These are phyloP conservation scores for Hafferia zeledoni DNA, from an alignment of 2,797 vertebrate genomes.

Conservation along the genomic window DNA sequence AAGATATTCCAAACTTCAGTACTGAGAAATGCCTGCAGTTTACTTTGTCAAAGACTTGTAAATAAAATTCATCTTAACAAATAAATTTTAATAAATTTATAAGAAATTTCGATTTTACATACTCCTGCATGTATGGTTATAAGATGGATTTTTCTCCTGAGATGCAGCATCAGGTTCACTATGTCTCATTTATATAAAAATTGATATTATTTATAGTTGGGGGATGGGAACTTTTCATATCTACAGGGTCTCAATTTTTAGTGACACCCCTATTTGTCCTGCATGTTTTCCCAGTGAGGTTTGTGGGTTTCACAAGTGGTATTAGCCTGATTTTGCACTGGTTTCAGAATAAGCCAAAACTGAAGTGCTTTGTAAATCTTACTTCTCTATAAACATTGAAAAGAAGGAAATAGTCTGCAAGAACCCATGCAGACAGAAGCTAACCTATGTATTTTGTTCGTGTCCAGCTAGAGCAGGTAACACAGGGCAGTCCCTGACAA, in stretches of 20 bases:
- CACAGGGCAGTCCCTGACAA: not conserved
- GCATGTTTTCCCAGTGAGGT: not conserved
- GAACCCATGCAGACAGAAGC: not conserved
- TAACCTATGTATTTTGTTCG: fast-evolving
- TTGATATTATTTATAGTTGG: not conserved
- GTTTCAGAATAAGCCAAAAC: not conserved
- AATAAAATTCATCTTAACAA: not conserved
- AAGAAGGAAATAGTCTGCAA: not conserved
- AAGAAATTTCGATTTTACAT: not conserved
- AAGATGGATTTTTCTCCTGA: not conserved
- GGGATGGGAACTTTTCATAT: fast-evolving
- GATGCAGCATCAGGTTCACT: not conserved
- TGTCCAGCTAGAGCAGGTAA: not conserved
- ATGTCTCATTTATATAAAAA: not conserved
- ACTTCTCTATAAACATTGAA: not conserved
- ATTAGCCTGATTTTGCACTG: not conserved
- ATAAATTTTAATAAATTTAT: not conserved
- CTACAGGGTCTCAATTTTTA: not conserved
- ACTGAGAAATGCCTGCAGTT: not conserved
- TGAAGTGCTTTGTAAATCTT: not conserved
- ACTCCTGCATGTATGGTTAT: not conserved
- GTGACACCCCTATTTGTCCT: not conserved
- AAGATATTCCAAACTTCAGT: not conserved
- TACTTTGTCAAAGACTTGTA: not conserved
- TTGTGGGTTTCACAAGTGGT: not conserved